phyloP scores from a whole-genome alignment of 2,888 invertebrate genomes.

The Agrotis clavis region DNA sequence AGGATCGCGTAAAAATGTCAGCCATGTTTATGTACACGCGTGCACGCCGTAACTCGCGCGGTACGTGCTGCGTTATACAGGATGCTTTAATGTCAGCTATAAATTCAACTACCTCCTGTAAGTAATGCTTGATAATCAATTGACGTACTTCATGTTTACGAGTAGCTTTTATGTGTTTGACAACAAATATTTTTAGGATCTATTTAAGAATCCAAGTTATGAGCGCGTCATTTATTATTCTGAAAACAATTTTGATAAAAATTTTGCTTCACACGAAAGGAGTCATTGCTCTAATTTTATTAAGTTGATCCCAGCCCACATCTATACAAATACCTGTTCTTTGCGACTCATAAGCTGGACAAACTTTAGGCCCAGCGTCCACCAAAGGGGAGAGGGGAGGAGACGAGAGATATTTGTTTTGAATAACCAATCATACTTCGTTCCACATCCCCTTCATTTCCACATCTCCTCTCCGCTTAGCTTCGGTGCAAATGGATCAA shows the following conservation, averaged over 20 bases:
- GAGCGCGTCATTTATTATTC: background rate
- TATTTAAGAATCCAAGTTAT: background rate
- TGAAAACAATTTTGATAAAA: background rate
- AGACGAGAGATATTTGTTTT: too few relatives aligned
- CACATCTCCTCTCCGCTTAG: too few relatives aligned
- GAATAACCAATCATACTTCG: too few relatives aligned
- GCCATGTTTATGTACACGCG: conserved; percentile 45
- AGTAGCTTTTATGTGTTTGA: background rate
- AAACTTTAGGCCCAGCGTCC: too few relatives aligned
- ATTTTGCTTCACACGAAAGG: too few relatives aligned
- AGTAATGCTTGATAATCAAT: conserved; percentile 31
- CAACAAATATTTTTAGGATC: background rate
- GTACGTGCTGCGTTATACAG: conserved; percentile 12
- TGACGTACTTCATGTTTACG: conserved; percentile 6
- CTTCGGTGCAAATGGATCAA: too few relatives aligned
- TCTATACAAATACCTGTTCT: background rate
- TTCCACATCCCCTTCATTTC: too few relatives aligned
- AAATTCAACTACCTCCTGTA: conserved; percentile 48
- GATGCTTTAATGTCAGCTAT: conserved; percentile 39
- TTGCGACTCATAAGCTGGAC: background rate
- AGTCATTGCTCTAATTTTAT: background rate
- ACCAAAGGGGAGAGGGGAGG: too few relatives aligned
- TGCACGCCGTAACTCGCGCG: conserved; percentile 30
- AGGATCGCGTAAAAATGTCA: conserved; percentile 76
- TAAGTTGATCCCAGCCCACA: background rate